Evolutionary conservation across 2,797 vertebrate genomes (phyloP).

Genomic region (Crocidura indochinensis): DNA sequence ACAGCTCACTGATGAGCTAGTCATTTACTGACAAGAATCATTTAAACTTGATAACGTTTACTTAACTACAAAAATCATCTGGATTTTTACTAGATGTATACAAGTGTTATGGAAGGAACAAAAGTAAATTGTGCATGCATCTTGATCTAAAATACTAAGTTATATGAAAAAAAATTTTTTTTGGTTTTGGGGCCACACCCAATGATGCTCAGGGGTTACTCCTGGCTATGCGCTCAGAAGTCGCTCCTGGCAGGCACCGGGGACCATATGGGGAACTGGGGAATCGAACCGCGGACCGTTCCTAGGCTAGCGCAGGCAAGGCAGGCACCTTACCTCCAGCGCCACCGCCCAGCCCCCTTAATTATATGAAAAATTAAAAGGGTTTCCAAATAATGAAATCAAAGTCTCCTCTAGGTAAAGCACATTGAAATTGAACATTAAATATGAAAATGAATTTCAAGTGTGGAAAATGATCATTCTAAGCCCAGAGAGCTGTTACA

Average conservation of each 20-base stretch:
- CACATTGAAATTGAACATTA: not conserved
- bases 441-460: not conserved
- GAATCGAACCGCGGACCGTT: no score
- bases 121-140: not conserved
- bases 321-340: no score
- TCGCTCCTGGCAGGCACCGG: no score
- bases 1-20: not conserved
- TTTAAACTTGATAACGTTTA: not conserved
- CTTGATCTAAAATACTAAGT: not conserved
- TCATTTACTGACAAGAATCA: not conserved
- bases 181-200: no score
- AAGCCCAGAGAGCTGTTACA: no score
- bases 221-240: no score
- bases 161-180: no score
- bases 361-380: not conserved
- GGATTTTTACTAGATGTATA: not conserved
- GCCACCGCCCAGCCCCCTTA: no score
- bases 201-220: no score
- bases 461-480: not conserved
- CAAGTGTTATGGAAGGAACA: not conserved
- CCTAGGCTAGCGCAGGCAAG: no score
- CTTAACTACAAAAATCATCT: not conserved
- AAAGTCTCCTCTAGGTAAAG: not conserved
- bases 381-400: not conserved
- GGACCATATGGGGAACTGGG: no score